Base-by-base conservation (phyloP, 2,797 vertebrate genomes). In the Hypotaenidia philippensis region DNA sequence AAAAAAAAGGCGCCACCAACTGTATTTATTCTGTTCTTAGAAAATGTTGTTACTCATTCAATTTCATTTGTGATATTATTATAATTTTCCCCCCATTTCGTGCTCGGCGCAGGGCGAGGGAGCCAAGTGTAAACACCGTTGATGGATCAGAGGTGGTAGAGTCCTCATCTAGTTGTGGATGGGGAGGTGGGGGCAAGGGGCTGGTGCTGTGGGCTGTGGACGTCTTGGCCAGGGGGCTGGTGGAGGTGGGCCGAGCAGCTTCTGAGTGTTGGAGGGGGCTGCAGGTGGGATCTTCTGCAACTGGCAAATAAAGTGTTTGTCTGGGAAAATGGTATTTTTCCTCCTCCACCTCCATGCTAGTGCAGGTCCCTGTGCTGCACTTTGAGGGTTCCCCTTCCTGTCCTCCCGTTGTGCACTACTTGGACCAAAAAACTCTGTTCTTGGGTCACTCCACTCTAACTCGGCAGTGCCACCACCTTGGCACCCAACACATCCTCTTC, bases 21-120 rank as follows among this genome's bases (percentile, higher is more conserved):
- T 97, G 96, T 98, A 98, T 98, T 98, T 98, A 97, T 97, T 97
- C 96, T 95, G 81, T 97, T 97, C 96, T 97, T 94, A 75, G 95
- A 96, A 96, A 92, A 95, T 96, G 97, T 97, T 97, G 94, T 95
- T 96, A 94, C 93, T 97, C 93, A 95, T 97, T 95, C 96, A 89
- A 94, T 83, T 97, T 96, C 79, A 89, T 96, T 94, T 91, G 95
- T 75, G 80, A 92, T 88, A 92, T 91, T 88, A 91, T 86, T 83
- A 79, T 90, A 94, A 92, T 95, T 96, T 75, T 80, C 82, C 66
- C 81, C 45, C 95, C 83, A 72, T 93, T 95, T 93, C 45, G 45
- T 32, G 95, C 94, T 96, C 25, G 72, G 91, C 2, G 59, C 94
- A 69, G 90, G 65, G 83, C 10, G 40, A 94, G 72, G 93, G 95